These are phyloP conservation scores for Lepus timidus DNA, from an alignment of 2,113 vertebrate species.

Conservation along the genomic window DNA sequence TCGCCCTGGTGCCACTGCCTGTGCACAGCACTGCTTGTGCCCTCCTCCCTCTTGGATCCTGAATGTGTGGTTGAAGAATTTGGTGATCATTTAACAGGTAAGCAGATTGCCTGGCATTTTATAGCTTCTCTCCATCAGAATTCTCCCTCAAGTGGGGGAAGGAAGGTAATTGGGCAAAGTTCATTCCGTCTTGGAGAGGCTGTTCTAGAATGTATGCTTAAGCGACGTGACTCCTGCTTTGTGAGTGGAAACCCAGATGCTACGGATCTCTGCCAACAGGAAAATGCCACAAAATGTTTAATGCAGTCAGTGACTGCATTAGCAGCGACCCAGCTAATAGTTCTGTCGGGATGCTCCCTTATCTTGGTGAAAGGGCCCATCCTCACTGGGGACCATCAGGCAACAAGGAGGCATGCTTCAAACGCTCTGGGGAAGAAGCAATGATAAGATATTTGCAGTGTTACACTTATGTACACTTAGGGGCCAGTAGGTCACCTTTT, in stretches of 20 bases:
- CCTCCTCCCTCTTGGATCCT: conserved; percentile 17
- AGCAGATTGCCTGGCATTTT: conserved; percentile 3
- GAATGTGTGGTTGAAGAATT: conserved; percentile 8
- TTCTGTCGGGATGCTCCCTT: background rate
- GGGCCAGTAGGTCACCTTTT: background rate
- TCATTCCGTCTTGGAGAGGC: background rate
- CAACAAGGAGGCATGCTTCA: background rate
- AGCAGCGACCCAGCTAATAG: background rate
- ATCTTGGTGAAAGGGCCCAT: background rate
- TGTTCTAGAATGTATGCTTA: background rate
- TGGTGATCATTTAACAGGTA: background rate
- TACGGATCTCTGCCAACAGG: background rate
- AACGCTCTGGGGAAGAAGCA: background rate
- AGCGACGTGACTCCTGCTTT: conserved; percentile 24
- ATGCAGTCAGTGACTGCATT: background rate
- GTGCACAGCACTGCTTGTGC: background rate
- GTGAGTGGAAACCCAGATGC: background rate
- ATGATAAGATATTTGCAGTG: background rate
- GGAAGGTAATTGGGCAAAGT: background rate
- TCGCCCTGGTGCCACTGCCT: background rate
- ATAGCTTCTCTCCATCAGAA: background rate
- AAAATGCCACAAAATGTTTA: conserved; percentile 24
- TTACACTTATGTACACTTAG: background rate
- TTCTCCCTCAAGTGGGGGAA: background rate
- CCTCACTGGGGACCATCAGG: background rate